Conservation (phyloP, 2,113 vertebrate species). For the Nothoprocta perdicaria region DNA sequence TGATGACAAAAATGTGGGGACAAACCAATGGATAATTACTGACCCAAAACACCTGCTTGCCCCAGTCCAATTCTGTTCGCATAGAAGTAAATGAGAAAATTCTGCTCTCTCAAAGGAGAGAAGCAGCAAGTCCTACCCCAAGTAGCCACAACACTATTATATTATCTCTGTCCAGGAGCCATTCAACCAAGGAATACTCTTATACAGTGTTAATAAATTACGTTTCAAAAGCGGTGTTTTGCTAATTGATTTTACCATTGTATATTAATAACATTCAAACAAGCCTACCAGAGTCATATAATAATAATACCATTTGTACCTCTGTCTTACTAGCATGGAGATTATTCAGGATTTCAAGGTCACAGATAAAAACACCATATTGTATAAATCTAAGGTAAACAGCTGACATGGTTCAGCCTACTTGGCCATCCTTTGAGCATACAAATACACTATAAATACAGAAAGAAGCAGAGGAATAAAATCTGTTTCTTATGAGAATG, state of each 20-base stretch:
- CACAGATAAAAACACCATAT: neutral
- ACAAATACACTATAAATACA: neutral
- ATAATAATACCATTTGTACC: neutral
- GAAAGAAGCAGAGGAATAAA: neutral
- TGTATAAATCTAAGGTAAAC: neutral
- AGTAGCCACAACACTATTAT: neutral
- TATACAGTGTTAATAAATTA: conserved; percentile 3
- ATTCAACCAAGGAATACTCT: neutral
- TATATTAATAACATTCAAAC: conserved; percentile 30
- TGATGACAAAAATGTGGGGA: neutral
- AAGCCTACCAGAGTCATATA: neutral
- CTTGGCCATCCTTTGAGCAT: neutral
- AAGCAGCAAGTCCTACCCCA: neutral
- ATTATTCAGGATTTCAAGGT: conserved; percentile 14
- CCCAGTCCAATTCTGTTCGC: neutral
- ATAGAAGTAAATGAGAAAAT: neutral
- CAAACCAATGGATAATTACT: neutral
- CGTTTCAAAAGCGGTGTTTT: conserved; percentile 16
- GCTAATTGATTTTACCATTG: conserved; percentile 36
- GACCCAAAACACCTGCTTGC: neutral
- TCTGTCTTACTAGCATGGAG: neutral
- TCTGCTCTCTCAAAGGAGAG: neutral
- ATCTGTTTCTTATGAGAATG: neutral
- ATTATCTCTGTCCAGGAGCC: conserved; percentile 18
- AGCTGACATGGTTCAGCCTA: neutral